Evolutionary conservation across 2,113 vertebrate genomes (phyloP).

Genomic region (Chaetura pelagica): DNA sequence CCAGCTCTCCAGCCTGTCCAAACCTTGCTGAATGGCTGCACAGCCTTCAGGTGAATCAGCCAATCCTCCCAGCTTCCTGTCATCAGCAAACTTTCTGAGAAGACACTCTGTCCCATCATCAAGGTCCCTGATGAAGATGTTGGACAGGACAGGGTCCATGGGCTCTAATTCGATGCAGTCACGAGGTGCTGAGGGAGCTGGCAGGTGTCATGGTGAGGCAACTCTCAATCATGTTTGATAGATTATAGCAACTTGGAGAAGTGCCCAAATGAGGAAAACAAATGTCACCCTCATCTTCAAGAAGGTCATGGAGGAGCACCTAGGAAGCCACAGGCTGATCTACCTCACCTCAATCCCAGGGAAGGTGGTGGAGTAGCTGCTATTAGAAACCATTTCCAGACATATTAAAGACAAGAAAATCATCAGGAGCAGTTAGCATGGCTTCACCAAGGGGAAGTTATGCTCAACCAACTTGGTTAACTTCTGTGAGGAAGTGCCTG

Average conservation of each 20-base stretch:
- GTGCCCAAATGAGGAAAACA: background rate
- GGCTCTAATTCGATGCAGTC: background rate
- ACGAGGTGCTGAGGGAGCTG: rapidly evolving
- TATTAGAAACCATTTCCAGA: background rate
- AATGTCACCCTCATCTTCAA: background rate
- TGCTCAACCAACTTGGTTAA: background rate
- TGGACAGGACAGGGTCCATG: too few relatives aligned
- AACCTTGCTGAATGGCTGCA: too few relatives aligned
- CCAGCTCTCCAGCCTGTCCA: too few relatives aligned
- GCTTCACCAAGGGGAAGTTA: background rate
- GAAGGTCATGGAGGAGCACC: background rate
- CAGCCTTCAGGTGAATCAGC: too few relatives aligned
- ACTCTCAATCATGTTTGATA: background rate
- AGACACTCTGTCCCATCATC: too few relatives aligned
- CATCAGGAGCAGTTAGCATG: background rate
- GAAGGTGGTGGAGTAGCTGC: background rate
- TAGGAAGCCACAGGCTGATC: background rate
- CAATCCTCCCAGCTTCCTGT: too few relatives aligned
- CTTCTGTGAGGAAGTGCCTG: background rate
- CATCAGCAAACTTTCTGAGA: too few relatives aligned
- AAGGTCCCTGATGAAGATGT: too few relatives aligned
- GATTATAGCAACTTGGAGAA: background rate
- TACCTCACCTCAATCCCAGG: too few relatives aligned
- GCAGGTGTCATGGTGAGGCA: background rate
- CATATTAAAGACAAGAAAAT: background rate